Percentiles rank a stretch among this genome's conserved stretches.
Conservation (phyloP, 2,888 invertebrate species). For the Achlya flavicornis region DNA sequence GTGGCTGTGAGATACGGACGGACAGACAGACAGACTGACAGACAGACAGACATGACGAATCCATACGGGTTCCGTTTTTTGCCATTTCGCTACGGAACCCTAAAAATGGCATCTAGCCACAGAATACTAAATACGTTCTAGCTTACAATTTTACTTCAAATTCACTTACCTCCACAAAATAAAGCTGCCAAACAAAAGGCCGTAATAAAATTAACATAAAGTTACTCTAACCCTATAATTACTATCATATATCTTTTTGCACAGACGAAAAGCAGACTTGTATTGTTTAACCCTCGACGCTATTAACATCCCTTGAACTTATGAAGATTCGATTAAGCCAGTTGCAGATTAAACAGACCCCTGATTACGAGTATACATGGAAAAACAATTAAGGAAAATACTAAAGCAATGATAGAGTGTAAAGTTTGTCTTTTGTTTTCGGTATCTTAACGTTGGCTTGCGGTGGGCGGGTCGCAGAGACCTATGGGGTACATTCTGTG, state of each 20-base stretch:
- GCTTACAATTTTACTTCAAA: slow-evolving; percentile 5
- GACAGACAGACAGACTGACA: too few relatives aligned
- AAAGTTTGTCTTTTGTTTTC: slow-evolving; percentile 73
- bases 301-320: slow-evolving; percentile 52
- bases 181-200: slow-evolving; percentile 14
- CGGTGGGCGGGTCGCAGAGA: slow-evolving; percentile 64
- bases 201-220: slow-evolving; percentile 38
- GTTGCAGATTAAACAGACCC: slow-evolving; percentile 67
- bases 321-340: slow-evolving; percentile 77
- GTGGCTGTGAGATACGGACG: too few relatives aligned
- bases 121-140: neutral
- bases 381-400: slow-evolving; percentile 81
- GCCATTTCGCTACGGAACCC: too few relatives aligned
- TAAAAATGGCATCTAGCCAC: too few relatives aligned
- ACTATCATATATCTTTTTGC: slow-evolving; percentile 63
- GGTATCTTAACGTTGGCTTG: slow-evolving; percentile 70
- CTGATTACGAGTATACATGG: slow-evolving; percentile 73
- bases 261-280: slow-evolving; percentile 62
- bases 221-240: slow-evolving; percentile 50
- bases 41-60: too few relatives aligned
- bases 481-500: slow-evolving; percentile 42
- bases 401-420: slow-evolving; percentile 76
- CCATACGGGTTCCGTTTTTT: too few relatives aligned
- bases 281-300: slow-evolving; percentile 51
- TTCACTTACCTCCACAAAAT: slow-evolving; percentile 23